A percentile compares a stretch with the other conserved stretches of the same genome.
Evolutionary conservation across 2,888 invertebrate species (phyloP).

Genomic region (Portevinia maculata): DNA sequence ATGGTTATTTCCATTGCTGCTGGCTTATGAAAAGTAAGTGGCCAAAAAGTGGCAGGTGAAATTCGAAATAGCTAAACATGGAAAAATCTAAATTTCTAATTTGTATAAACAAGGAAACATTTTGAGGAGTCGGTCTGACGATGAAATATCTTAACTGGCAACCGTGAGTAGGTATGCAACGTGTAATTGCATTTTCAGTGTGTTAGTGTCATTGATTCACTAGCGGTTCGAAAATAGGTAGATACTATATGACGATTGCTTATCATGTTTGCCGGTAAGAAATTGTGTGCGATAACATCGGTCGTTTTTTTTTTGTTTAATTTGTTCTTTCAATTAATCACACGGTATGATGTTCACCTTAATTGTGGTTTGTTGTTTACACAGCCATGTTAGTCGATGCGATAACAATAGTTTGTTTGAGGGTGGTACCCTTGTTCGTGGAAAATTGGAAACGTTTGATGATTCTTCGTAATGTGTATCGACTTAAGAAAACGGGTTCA

Average conservation of each 20-base stretch:
- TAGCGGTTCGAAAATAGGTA: not conserved
- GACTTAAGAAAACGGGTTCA: no score
- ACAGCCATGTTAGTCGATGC: conserved; percentile 37
- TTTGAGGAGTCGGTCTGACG: no score
- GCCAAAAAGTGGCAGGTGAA: no score
- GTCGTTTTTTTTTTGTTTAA: conserved; percentile 42
- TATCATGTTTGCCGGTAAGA: conserved; percentile 42
- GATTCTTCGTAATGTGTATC: no score
- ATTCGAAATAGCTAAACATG: no score
- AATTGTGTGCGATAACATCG: conserved; percentile 45
- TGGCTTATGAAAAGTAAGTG: no score
- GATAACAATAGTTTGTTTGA: conserved; percentile 25
- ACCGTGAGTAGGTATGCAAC: no score
- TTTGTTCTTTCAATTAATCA: conserved; percentile 52
- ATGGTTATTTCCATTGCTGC: no score
- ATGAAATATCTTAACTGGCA: no score
- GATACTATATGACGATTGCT: conserved; percentile 28
- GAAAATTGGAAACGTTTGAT: not conserved
- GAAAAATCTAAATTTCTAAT: no score
- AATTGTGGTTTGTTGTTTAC: conserved; percentile 61
- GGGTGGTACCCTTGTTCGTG: not conserved
- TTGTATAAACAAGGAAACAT: no score
- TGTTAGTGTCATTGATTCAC: conserved; percentile 22
- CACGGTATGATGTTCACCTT: conserved; percentile 40
- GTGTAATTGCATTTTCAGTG: not conserved